phyloP scores from a whole-genome alignment of 2,113 vertebrate species.

The Siniperca chuatsi region DNA sequence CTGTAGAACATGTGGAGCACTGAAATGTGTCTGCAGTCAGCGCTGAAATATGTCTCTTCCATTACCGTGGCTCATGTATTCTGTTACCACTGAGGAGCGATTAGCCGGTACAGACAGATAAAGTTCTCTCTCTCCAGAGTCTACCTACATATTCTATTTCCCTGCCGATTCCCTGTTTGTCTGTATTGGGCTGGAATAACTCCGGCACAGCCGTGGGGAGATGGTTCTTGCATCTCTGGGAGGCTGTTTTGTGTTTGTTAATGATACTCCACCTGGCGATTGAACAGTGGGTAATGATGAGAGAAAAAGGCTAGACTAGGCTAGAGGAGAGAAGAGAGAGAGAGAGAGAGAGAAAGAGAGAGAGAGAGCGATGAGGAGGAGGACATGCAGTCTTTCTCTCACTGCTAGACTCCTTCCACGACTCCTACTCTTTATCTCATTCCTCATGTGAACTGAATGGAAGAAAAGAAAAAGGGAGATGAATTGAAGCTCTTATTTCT shows the following conservation, averaged over 20 bases:
- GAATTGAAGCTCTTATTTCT: conserved; percentile 3
- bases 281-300: conserved; percentile 65
- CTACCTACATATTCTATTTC: conserved; percentile 52
- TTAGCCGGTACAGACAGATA: conserved; percentile 49
- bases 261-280: conserved; percentile 64
- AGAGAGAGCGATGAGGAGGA: conserved; percentile 33
- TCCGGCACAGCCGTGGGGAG: conserved; percentile 50
- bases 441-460: conserved; percentile 6
- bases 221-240: conserved; percentile 41
- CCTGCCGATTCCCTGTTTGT: conserved; percentile 40
- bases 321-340: conserved; percentile 6
- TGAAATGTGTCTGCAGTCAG: conserved; percentile 60
- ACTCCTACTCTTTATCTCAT: conserved; percentile 20
- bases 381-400: conserved; percentile 20
- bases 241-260: conserved; percentile 66
- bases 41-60: conserved; percentile 51
- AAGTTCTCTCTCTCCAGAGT: conserved; percentile 44
- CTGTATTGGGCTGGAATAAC: conserved; percentile 67
- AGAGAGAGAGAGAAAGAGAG: conserved; percentile 9
- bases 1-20: conserved; percentile 48
- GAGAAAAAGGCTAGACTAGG: conserved; percentile 34
- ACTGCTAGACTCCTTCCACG: conserved; percentile 20
- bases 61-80: conserved; percentile 47
- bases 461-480: conserved; percentile 33
- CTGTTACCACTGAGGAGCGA: conserved; percentile 50